Conservation (phyloP, 2,888 invertebrate genomes). For the Halictus ligatus region DNA sequence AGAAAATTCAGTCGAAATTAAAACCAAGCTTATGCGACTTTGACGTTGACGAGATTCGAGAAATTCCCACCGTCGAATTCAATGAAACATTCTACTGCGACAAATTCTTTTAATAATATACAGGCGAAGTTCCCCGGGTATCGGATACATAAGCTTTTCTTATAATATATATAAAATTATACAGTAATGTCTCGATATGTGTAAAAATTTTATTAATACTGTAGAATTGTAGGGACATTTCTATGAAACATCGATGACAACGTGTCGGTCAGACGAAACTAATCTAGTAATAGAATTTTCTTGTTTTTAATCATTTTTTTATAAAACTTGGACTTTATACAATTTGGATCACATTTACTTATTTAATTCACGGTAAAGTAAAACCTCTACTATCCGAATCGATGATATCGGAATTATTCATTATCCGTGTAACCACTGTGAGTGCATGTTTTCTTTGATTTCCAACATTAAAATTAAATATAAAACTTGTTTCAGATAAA, state of each 20-base stretch:
- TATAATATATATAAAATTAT: neutral
- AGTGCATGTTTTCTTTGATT: too few species aligned
- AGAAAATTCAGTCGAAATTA: slow-evolving; percentile 9
- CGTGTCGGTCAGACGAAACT: too few species aligned
- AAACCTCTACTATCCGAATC: too few species aligned
- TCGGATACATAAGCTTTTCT: neutral
- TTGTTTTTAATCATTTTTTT: too few species aligned
- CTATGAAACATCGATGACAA: neutral
- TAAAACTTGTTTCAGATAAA: too few species aligned
- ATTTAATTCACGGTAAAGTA: too few species aligned
- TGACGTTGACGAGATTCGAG: neutral
- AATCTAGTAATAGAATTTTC: too few species aligned
- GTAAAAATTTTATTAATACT: neutral
- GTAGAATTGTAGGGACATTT: neutral
- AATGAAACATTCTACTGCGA: neutral
- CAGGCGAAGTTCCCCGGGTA: neutral
- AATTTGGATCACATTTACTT: too few species aligned
- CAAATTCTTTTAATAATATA: neutral
- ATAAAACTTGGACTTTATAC: too few species aligned
- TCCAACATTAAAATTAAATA: too few species aligned
- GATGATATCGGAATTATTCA: too few species aligned
- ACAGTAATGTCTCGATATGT: neutral
- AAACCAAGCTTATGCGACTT: slow-evolving; percentile 1
- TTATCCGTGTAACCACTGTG: too few species aligned
- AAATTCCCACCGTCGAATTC: neutral